Percentiles rank a stretch among this genome's conserved stretches.
These are phyloP conservation scores for Bufotes viridis DNA, from an alignment of 2,797 vertebrate species.

Conservation along the genomic window DNA sequence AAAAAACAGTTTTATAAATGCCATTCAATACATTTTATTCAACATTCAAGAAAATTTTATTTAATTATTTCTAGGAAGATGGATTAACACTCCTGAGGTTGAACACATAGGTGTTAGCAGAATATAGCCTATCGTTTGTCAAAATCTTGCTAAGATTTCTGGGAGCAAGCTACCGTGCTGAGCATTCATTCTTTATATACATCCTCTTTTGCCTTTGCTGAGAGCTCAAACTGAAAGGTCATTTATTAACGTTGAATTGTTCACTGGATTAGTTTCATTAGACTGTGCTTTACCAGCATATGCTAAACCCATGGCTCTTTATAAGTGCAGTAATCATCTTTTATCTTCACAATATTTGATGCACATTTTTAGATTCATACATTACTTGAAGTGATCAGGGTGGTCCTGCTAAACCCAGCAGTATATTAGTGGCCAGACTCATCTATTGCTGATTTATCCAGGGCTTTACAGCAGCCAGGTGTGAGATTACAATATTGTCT, in stretches of 20 bases:
- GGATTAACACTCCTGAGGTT: constrained; percentile 17
- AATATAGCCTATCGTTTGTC: constrained; percentile 25
- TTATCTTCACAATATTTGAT: constrained; percentile 29
- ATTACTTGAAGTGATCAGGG: constrained; percentile 13
- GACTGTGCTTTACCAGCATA: constrained; percentile 45
- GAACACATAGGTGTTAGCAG: background rate
- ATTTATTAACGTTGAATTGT: constrained; percentile 27
- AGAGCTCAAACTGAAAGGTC: constrained; percentile 52
- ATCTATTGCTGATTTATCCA: constrained; percentile 49
- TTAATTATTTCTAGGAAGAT: constrained; percentile 10
- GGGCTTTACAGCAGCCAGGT: constrained; percentile 45
- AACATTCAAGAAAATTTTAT: background rate
- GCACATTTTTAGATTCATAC: constrained; percentile 26
- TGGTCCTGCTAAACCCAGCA: constrained; percentile 3
- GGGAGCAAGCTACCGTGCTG: background rate
- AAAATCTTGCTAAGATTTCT: constrained; percentile 31
- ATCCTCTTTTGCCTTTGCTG: constrained; percentile 31
- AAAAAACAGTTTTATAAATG: background rate
- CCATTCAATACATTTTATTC: background rate
- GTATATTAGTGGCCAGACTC: constrained; percentile 40
- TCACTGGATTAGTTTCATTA: constrained; percentile 57
- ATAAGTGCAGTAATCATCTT: constrained; percentile 30
- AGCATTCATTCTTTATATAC: constrained; percentile 27
- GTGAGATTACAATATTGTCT: constrained; percentile 44
- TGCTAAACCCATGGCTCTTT: constrained; percentile 35